Conservation (phyloP, 37 sponge, comb jelly and placozoan genomes). For the Geodia barretti region DNA sequence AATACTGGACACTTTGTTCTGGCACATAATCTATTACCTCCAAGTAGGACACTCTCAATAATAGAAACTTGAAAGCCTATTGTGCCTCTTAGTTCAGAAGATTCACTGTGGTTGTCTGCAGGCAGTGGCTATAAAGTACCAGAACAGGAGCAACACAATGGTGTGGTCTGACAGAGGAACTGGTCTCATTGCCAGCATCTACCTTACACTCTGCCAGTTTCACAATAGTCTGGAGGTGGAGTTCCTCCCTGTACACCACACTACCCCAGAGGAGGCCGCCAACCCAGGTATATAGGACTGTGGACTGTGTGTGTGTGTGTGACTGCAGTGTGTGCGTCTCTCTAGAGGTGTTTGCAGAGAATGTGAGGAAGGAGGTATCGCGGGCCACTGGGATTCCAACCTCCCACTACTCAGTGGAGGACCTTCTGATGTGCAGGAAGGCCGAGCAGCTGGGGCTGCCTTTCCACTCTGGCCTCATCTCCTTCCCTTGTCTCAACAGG, state of each 20-base stretch:
- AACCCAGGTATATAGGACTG: neutral
- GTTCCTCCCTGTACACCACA: conserved; percentile 3
- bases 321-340: no score
- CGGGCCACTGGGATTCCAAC: conserved; percentile 18
- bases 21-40: no score
- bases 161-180: conserved; percentile 41
- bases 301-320: neutral
- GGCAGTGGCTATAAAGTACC: conserved; percentile 41
- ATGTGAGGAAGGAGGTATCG: conserved; percentile 29
- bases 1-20: no score
- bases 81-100: no score
- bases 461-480: conserved; percentile 29
- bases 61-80: no score
- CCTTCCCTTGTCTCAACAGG: neutral
- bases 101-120: conserved; percentile 13
- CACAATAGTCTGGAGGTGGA: conserved; percentile 59
- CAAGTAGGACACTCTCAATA: no score
- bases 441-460: conserved; percentile 28
- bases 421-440: conserved; percentile 9
- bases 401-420: conserved; percentile 31
- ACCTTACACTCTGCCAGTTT: conserved; percentile 54
- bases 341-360: conserved; percentile 33
- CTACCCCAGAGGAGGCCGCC: neutral
- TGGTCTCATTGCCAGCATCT: conserved; percentile 1
- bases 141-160: conserved; percentile 50